These are phyloP conservation scores for Sternotherus odoratus DNA, from an alignment of 2,797 vertebrate genomes.

Conservation along the genomic window DNA sequence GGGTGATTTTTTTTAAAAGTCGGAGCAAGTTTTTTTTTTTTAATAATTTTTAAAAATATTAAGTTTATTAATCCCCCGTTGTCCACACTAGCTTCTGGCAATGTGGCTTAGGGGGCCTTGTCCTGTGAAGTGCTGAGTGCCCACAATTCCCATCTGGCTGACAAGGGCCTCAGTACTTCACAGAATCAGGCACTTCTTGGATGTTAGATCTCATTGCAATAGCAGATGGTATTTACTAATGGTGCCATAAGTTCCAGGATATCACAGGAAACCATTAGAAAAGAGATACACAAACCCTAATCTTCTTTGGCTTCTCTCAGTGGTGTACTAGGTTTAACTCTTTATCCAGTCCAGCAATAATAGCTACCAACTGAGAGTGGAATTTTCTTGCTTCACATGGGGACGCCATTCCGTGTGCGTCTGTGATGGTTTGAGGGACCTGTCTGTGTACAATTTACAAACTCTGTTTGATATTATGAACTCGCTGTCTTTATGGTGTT, in stretches of 20 bases:
- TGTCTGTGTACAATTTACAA: neutral
- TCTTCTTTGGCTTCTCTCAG: neutral
- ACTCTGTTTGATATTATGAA: neutral
- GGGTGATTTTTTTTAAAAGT: no score
- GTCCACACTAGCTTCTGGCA: neutral
- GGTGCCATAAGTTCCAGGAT: slow-evolving; percentile 13
- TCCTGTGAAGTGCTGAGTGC: fast-evolving
- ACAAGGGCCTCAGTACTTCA: fast-evolving
- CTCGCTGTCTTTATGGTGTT: neutral
- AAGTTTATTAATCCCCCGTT: no score
- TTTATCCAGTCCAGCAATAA: neutral
- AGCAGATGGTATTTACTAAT: neutral
- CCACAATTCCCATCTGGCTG: neutral
- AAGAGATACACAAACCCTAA: neutral
- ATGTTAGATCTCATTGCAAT: neutral
- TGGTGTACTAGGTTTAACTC: neutral
- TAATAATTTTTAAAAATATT: no score
- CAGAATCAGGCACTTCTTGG: neutral
- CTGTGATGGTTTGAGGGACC: neutral
- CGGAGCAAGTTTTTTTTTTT: no score
- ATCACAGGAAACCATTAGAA: neutral
- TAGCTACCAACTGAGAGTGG: neutral
- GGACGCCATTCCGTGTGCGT: neutral
- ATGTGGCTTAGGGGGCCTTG: neutral
- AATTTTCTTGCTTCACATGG: neutral